Evolutionary conservation across 2,888 invertebrate species (phyloP).

Genomic region (Scaeva pyrastri): DNA sequence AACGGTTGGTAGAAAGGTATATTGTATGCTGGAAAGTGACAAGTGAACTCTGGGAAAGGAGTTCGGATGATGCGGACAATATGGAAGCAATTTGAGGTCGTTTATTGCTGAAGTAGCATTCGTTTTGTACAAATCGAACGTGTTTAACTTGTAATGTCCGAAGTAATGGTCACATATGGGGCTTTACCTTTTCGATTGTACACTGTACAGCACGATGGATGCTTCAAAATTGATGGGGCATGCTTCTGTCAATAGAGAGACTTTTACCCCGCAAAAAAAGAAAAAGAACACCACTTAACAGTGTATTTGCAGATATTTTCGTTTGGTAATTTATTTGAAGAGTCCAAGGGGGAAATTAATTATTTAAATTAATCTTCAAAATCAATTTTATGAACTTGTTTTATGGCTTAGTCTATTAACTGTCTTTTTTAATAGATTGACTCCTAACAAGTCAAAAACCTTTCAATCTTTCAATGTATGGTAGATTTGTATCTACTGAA

Average conservation of each 20-base stretch:
- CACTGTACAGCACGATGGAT: neutral
- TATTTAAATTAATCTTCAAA: too few species aligned
- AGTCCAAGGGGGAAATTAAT: too few species aligned
- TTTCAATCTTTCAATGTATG: too few species aligned
- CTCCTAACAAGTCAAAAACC: too few species aligned
- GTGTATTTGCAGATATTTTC: too few species aligned
- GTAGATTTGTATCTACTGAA: too few species aligned
- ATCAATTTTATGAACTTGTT: too few species aligned
- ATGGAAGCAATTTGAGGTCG: constrained; percentile 74
- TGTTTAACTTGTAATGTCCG: constrained; percentile 60
- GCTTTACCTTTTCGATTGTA: constrained; percentile 33
- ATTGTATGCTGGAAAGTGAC: constrained; percentile 50
- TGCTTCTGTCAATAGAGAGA: neutral
- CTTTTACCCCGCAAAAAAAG: neutral
- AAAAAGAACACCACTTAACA: too few species aligned
- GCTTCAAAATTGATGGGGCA: constrained; percentile 18
- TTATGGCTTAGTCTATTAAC: too few species aligned
- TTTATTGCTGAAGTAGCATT: constrained; percentile 74
- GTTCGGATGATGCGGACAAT: constrained; percentile 64
- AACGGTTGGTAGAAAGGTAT: too few species aligned
- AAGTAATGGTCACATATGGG: constrained; percentile 40
- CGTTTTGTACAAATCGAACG: constrained; percentile 66
- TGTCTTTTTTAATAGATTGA: too few species aligned
- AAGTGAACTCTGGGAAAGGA: constrained; percentile 50
- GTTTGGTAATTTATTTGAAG: too few species aligned